Percentiles rank a stretch among this genome's conserved stretches.
Evolutionary conservation across 2,888 invertebrate species (phyloP).

Genomic region (Argynnis bischoffii): DNA sequence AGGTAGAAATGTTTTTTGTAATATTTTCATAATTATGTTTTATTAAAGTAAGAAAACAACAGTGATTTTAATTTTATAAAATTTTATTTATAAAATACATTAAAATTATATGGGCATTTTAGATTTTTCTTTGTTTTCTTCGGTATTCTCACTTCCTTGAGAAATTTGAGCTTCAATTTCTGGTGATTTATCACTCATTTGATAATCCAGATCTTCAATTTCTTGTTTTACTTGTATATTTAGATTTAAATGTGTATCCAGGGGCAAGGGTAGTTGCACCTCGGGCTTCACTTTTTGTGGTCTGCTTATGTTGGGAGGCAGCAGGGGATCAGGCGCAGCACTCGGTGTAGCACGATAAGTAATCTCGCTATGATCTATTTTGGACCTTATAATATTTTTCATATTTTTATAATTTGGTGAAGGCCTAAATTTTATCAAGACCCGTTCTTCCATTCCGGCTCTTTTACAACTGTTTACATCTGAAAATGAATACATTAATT

Average conservation of each 20-base stretch:
- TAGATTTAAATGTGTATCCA: conserved; percentile 30
- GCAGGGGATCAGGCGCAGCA: conserved; percentile 23
- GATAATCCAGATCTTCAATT: conserved; percentile 36
- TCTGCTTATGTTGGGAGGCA: conserved; percentile 18
- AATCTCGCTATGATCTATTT: conserved; percentile 50
- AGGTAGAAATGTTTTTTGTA: no score
- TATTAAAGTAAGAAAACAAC: no score
- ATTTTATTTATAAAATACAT: no score
- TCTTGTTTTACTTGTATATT: conserved; percentile 40
- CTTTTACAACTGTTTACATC: conserved; percentile 40
- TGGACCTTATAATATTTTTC: conserved; percentile 62
- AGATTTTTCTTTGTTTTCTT: conserved; percentile 7
- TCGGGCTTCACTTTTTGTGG: conserved; percentile 23
- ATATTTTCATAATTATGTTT: no score
- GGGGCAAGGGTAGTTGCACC: conserved; percentile 44
- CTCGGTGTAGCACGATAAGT: conserved; percentile 33
- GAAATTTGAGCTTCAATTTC: conserved; percentile 3
- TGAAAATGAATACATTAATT: conserved; percentile 25
- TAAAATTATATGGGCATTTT: conserved; percentile 24
- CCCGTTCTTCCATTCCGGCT: conserved; percentile 53
- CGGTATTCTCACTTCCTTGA: background rate
- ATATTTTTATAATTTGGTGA: conserved; percentile 66
- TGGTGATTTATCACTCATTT: conserved; percentile 13
- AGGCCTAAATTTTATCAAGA: conserved; percentile 55
- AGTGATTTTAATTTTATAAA: no score